Conservation (phyloP, 2,113 vertebrate genomes). For the Pao palembangensis region DNA sequence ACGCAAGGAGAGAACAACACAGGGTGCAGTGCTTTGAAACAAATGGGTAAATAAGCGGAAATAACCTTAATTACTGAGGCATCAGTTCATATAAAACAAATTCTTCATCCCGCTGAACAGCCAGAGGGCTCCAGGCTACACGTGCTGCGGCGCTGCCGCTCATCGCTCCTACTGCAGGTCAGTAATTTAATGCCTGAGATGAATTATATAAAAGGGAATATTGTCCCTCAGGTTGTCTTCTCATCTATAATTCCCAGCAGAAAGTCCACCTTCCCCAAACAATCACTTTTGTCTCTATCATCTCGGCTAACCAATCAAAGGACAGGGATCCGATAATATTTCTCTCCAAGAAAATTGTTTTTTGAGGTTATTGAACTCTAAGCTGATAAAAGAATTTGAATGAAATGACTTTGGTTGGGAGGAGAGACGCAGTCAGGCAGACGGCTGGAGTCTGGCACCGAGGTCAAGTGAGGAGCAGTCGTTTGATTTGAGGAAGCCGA, state of each 20-base stretch:
- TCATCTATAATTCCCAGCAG: slow-evolving; percentile 54
- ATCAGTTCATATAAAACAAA: not conserved
- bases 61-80: not conserved
- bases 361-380: not conserved
- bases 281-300: slow-evolving; percentile 41
- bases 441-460: too few species aligned
- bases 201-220: slow-evolving; percentile 44
- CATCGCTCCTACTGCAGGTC: not conserved
- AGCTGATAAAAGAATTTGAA: not conserved
- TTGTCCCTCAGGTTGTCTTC: slow-evolving; percentile 37
- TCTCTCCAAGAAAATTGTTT: slow-evolving; percentile 10
- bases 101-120: not conserved
- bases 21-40: too few species aligned
- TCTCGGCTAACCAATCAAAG: slow-evolving; percentile 25
- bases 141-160: not conserved
- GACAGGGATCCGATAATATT: slow-evolving; percentile 9
- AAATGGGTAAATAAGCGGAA: not conserved
- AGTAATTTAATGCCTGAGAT: slow-evolving; percentile 34
- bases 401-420: not conserved
- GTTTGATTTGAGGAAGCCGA: too few species aligned
- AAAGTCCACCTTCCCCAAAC: slow-evolving; percentile 31
- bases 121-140: not conserved
- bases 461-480: too few species aligned
- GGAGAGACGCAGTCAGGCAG: not conserved
- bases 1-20: not conserved